Conservation (phyloP, 2,797 vertebrate genomes). For the Myotis myotis region DNA sequence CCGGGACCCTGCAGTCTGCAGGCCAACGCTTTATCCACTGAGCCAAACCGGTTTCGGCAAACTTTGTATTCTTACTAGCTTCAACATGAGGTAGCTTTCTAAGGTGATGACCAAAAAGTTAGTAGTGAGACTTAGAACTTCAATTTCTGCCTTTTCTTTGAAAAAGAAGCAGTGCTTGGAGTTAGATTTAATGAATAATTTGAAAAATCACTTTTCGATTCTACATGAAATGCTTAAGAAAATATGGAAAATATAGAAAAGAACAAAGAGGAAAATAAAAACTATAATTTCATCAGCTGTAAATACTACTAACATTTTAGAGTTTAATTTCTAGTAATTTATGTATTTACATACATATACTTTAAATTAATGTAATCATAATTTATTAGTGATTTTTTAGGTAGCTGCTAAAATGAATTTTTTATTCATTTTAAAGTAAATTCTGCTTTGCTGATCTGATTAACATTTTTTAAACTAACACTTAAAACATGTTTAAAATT, state of each 20-base stretch:
- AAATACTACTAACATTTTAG: not conserved
- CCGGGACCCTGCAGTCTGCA: too few relatives aligned
- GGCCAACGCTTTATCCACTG: too few relatives aligned
- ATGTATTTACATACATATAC: not conserved
- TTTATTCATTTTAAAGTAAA: conserved; percentile 36
- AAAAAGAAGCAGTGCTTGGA: not conserved
- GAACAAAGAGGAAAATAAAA: not conserved
- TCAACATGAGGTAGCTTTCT: not conserved
- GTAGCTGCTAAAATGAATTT: conserved; percentile 14
- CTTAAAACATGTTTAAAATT: not conserved
- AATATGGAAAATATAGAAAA: not conserved
- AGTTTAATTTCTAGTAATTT: conserved; percentile 28
- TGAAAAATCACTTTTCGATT: not conserved
- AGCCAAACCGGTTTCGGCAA: too few relatives aligned
- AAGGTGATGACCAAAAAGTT: not conserved
- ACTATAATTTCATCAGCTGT: not conserved
- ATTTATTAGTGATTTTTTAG: not conserved
- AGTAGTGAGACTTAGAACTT: not conserved
- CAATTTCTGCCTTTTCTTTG: not conserved
- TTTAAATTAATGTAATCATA: not conserved
- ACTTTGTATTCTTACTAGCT: not conserved
- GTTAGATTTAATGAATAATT: conserved; percentile 3
- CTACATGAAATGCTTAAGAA: conserved; percentile 24
- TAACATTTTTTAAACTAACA: not conserved
- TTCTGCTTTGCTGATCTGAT: not conserved